Conservation (phyloP, 1,140 invertebrate genomes). For the Ooceraea biroi region DNA sequence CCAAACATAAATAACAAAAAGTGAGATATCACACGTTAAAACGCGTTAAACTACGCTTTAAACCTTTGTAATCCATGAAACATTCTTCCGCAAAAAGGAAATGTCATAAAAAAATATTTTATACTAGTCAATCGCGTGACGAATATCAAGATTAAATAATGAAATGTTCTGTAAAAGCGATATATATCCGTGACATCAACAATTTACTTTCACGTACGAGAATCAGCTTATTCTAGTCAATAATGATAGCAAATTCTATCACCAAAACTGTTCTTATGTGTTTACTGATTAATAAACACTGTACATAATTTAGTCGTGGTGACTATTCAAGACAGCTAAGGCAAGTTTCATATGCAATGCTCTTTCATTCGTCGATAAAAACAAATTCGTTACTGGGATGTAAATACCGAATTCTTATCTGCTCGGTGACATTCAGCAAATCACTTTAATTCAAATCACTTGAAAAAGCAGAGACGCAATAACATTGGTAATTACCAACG, state of each 20-base stretch:
- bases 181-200: too few species aligned
- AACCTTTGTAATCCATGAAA: neutral
- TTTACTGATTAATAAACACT: neutral
- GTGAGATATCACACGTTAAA: neutral
- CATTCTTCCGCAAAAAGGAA: too few species aligned
- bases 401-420: slow-evolving; percentile 44
- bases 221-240: too few species aligned
- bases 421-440: too few species aligned
- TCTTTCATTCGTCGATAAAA: slow-evolving; percentile 57
- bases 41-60: neutral
- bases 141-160: too few species aligned
- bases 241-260: too few species aligned
- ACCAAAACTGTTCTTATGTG: neutral
- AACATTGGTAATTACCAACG: neutral
- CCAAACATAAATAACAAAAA: neutral
- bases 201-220: too few species aligned
- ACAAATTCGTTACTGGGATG: slow-evolving; percentile 5
- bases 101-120: too few species aligned
- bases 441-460: neutral
- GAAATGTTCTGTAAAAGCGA: too few species aligned
- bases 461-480: neutral
- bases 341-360: slow-evolving; percentile 8
- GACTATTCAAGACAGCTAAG: neutral
- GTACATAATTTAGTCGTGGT: neutral
- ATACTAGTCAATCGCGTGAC: too few species aligned